Conservation (phyloP, 2,113 vertebrate genomes). For the Tragelaphus strepsiceros region DNA sequence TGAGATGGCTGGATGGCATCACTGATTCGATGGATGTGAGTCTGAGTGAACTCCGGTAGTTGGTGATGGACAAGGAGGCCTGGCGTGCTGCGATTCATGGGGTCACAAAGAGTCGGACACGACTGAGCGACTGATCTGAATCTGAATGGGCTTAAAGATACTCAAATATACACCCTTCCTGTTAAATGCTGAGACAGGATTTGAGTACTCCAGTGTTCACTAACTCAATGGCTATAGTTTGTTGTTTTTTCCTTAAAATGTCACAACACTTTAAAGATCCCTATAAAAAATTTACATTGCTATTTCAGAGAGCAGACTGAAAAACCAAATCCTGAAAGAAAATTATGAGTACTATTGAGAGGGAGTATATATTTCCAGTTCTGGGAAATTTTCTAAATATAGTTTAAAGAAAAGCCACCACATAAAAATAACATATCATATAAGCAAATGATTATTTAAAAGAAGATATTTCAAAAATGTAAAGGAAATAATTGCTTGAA, state of each 20-base stretch:
- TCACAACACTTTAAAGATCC: neutral
- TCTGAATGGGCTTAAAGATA: neutral
- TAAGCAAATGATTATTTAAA: neutral
- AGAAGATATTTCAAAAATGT: neutral
- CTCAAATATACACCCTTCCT: neutral
- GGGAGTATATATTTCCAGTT: neutral
- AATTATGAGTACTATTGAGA: neutral
- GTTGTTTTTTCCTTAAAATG: neutral
- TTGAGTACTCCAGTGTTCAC: neutral
- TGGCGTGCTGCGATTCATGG: no score
- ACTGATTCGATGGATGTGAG: no score
- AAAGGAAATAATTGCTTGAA: conserved; percentile 25
- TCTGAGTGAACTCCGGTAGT: no score
- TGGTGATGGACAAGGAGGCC: no score
- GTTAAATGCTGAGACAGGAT: neutral
- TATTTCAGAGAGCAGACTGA: neutral
- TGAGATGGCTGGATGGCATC: no score
- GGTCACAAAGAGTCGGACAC: no score
- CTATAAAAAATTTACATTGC: neutral
- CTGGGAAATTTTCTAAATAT: neutral
- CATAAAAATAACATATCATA: conserved; percentile 1
- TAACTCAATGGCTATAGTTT: neutral
- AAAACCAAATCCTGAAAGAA: neutral
- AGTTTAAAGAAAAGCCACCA: conserved; percentile 1
- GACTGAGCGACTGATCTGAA: no score